Conservation (phyloP, 2,113 vertebrate species). For the Lycaon pictus region DNA sequence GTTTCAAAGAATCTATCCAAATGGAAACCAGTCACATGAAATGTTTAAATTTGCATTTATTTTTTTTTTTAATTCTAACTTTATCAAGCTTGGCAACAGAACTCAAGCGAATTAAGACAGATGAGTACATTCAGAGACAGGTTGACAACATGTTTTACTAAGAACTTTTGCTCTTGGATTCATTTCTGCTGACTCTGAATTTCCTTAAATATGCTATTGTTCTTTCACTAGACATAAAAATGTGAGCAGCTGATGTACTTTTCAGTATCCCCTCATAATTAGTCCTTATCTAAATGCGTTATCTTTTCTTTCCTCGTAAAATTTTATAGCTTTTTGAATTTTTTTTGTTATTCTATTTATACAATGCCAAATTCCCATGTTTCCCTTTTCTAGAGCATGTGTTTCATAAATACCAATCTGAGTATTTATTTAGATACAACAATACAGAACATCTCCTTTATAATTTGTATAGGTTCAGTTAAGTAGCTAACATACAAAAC, state of each 20-base stretch:
- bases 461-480: neutral
- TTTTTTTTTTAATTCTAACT: neutral
- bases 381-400: neutral
- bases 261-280: neutral
- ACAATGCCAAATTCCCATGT: neutral
- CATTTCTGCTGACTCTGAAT: slow-evolving; percentile 49
- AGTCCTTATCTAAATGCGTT: neutral
- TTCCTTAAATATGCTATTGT: slow-evolving; percentile 21
- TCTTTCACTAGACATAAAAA: slow-evolving; percentile 41
- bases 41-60: neutral
- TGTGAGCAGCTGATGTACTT: neutral
- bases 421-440: neutral
- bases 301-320: neutral
- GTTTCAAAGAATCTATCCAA: neutral
- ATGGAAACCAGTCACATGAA: neutral
- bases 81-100: neutral
- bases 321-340: neutral
- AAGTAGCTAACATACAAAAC: neutral
- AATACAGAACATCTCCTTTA: neutral
- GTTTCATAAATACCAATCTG: neutral
- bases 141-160: slow-evolving; percentile 46
- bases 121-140: slow-evolving; percentile 16
- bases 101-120: slow-evolving; percentile 36
- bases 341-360: neutral
- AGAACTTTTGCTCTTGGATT: slow-evolving; percentile 50